Conservation (phyloP, 2,888 invertebrate species). For the Antitype chi region DNA sequence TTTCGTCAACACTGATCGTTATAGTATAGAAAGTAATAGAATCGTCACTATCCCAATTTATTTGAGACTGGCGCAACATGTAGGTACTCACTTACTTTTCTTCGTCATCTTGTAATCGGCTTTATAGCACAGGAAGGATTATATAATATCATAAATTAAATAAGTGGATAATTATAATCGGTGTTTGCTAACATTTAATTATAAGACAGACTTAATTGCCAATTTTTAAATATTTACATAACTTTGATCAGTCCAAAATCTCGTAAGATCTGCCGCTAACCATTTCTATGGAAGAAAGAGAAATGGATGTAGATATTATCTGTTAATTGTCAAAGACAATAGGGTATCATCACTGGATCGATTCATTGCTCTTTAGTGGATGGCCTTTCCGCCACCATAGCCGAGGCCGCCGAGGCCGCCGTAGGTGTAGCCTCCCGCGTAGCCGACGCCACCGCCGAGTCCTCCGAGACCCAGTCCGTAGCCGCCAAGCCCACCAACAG, state of each 20-base stretch:
- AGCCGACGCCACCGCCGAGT: conserved; percentile 41
- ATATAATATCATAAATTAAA: conserved; percentile 41
- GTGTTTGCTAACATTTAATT: conserved; percentile 75
- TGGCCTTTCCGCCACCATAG: conserved; percentile 44
- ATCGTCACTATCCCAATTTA: background rate
- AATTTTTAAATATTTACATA: conserved; percentile 76
- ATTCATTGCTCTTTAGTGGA: conserved; percentile 59
- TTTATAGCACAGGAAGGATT: background rate
- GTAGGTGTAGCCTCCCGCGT: conserved; percentile 24
- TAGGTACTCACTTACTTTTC: background rate
- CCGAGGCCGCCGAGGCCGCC: conserved; percentile 53
- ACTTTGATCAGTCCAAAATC: conserved; percentile 76
- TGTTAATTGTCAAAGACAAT: conserved; percentile 72
- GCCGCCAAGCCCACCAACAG: conserved; percentile 67
- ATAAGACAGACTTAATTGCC: conserved; percentile 73
- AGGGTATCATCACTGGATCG: conserved; percentile 67
- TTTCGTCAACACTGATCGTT: background rate
- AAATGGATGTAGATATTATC: conserved; percentile 85
- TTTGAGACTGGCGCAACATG: background rate
- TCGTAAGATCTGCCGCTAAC: conserved; percentile 84
- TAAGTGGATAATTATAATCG: conserved; percentile 15
- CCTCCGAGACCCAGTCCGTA: conserved; percentile 65
- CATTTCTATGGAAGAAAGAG: conserved; percentile 81
- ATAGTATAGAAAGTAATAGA: background rate
- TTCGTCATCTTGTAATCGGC: background rate